Percentiles rank a stretch among this genome's conserved stretches.
phyloP scores from a whole-genome alignment of 1,140 invertebrate genomes.

The Cotesia glomerata region DNA sequence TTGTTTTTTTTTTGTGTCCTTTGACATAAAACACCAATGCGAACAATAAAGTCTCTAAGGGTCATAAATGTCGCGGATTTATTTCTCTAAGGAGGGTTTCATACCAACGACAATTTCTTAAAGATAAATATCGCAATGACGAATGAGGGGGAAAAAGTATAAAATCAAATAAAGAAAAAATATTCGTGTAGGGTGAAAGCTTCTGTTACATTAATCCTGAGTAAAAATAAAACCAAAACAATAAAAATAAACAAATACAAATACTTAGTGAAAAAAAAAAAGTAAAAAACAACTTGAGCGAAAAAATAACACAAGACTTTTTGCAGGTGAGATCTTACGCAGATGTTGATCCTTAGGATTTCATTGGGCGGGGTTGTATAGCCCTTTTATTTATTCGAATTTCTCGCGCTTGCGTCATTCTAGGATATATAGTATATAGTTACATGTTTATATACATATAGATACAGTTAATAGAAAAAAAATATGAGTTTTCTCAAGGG shows the following conservation, averaged over 20 bases:
- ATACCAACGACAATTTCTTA: neutral
- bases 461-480: neutral
- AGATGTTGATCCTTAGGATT: neutral
- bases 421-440: too few species aligned
- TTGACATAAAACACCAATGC: constrained; percentile 3
- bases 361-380: constrained; percentile 14
- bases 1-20: neutral
- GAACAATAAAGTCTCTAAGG: constrained; percentile 10
- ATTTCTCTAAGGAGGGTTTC: constrained; percentile 8
- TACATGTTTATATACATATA: too few species aligned
- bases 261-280: too few species aligned
- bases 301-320: constrained; percentile 1
- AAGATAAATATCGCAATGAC: neutral
- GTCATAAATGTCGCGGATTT: constrained; percentile 22
- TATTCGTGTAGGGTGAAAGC: neutral
- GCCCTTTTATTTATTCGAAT: neutral
- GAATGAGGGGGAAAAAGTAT: neutral
- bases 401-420: constrained; percentile 7
- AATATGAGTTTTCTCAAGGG: neutral
- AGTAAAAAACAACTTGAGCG: neutral
- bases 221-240: neutral
- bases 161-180: neutral
- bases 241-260: too few species aligned
- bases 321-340: neutral
- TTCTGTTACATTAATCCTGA: neutral